phyloP scores from a whole-genome alignment of 2,888 invertebrate species.

The Drosophila algonquin region DNA sequence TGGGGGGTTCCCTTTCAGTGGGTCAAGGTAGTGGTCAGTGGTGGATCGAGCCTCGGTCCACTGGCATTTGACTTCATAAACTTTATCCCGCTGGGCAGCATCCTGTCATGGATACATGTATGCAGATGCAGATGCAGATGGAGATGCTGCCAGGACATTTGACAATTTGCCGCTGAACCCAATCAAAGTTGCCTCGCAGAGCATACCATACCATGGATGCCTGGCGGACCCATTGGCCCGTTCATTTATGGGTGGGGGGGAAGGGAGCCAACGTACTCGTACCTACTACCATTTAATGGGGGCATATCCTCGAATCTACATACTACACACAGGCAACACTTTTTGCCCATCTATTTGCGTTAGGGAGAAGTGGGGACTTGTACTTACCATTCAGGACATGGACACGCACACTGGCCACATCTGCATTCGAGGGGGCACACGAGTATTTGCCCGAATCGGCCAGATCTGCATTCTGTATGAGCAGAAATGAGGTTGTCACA shows the following conservation, averaged over 20 bases:
- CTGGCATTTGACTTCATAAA: conserved; percentile 57
- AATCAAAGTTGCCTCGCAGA: conserved; percentile 21
- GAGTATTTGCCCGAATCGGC: conserved; percentile 92
- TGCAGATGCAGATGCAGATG: conserved; percentile 25
- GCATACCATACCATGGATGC: conserved; percentile 1
- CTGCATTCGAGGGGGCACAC: conserved; percentile 92
- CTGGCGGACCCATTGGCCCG: conserved; percentile 29
- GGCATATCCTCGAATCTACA: conserved; percentile 9
- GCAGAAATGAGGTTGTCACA: conserved; percentile 90
- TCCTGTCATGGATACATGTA: conserved; percentile 51
- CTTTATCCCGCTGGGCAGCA: conserved; percentile 31
- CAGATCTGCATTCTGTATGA: conserved; percentile 90
- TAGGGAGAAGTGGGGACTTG: conserved; percentile 23
- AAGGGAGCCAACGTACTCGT: conserved; percentile 26
- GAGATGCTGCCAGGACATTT: conserved; percentile 17
- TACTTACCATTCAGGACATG: conserved; percentile 92
- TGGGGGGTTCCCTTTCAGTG: conserved; percentile 24
- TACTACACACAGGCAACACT: conserved; percentile 14
- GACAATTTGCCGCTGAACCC: conserved; percentile 4
- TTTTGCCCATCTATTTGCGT: conserved; percentile 28
- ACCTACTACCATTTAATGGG: conserved; percentile 20
- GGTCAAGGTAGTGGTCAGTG: conserved; percentile 45
- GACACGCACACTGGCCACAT: conserved; percentile 90
- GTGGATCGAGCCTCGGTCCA: conserved; percentile 33
- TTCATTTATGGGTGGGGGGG: conserved; percentile 22